Evolutionary conservation across 92 coral and sea anemone species (phyloP).

Genomic region (Porites divaricata): DNA sequence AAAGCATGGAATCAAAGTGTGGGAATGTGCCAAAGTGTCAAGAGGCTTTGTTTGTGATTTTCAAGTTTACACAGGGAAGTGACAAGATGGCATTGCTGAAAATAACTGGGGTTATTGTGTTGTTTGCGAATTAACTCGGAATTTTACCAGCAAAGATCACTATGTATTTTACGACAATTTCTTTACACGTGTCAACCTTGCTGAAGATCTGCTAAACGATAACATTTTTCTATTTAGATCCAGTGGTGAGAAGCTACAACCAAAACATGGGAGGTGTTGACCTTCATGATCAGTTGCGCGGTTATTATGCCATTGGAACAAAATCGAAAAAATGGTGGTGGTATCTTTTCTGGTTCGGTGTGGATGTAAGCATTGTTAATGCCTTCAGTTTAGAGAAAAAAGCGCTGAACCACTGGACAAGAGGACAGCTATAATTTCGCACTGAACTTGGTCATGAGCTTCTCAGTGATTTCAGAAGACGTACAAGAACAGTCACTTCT

Average conservation of each 20-base stretch:
- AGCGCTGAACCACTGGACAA: constrained; percentile 32
- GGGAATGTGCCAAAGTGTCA: constrained; percentile 28
- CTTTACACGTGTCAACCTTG: constrained; percentile 20
- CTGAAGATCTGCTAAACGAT: constrained; percentile 36
- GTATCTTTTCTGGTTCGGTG: constrained; percentile 39
- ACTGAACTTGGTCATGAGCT: constrained; percentile 47
- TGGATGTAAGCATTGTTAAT: constrained; percentile 46
- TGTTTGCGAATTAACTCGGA: constrained; percentile 20
- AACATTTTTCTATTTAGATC: constrained; percentile 25
- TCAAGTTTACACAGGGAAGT: constrained; percentile 39
- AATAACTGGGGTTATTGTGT: constrained; percentile 38
- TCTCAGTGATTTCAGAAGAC: constrained; percentile 40
- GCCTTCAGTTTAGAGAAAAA: constrained; percentile 34
- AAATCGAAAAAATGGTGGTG: constrained; percentile 52
- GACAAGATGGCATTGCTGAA: constrained; percentile 12
- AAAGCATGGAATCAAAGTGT: constrained; percentile 30
- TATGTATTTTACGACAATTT: too few relatives aligned
- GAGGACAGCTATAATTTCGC: constrained; percentile 58
- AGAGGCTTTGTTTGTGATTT: constrained; percentile 37
- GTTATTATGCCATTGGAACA: constrained; percentile 35
- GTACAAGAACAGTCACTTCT: constrained; percentile 27
- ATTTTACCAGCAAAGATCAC: constrained; percentile 11
- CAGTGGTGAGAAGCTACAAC: constrained; percentile 60
- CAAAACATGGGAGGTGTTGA: too few relatives aligned
- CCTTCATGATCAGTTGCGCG: constrained; percentile 32